Evolutionary conservation across 2,888 invertebrate species (phyloP), one percentile per base, ranked within the genome.

Genomic region (Eupithecia tripunctaria): DNA sequence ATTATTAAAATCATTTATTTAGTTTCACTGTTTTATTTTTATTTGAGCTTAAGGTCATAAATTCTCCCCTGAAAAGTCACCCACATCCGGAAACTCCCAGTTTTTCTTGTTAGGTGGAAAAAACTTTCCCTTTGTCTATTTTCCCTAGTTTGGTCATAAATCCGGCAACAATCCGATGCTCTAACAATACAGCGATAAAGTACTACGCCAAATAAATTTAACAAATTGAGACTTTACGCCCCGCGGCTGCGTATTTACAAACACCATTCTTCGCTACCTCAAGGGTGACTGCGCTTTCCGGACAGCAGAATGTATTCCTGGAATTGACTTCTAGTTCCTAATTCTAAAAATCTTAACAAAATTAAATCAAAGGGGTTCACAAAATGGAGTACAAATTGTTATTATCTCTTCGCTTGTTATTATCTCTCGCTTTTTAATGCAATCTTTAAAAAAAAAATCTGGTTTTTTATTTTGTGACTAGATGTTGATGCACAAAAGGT

Each of bases 161-260:
- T 77, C 75, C 62, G 38, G 18, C 62, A 18, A 73, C 73, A 76
- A 75, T 72, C 72, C 74, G 67, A 72, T 68, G 71, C 68, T 67
- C 70, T 68, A 73, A 78, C 78, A 73, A 76, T 69, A 63, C 68
- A 65, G 21, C 71, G 68, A 74, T 75, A 74, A 72, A 78, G 72
- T 71, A 76, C 74, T 67, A 72, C 71, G 72, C 70, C 25, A 75
- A 76, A 79, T 79, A 80, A 76, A 80, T 78, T 77, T 71, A 80
- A 84, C 79, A 79, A 79, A 79, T 84, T 83, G 84, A 84, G 83
- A 82, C 82, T 79, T 84, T 78, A 79, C 82, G 75, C 82, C 82
- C 81, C 79, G 78, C 76, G 76, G 80, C 75, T 79, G 82, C 80
- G 82, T 82, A 81, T 83, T 82, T 77, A 82, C 82, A 84, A 83